A percentile compares a stretch with the other conserved stretches of the same genome.
phyloP scores from a whole-genome alignment of 2,888 invertebrate species.

The Callinectes sapidus region DNA sequence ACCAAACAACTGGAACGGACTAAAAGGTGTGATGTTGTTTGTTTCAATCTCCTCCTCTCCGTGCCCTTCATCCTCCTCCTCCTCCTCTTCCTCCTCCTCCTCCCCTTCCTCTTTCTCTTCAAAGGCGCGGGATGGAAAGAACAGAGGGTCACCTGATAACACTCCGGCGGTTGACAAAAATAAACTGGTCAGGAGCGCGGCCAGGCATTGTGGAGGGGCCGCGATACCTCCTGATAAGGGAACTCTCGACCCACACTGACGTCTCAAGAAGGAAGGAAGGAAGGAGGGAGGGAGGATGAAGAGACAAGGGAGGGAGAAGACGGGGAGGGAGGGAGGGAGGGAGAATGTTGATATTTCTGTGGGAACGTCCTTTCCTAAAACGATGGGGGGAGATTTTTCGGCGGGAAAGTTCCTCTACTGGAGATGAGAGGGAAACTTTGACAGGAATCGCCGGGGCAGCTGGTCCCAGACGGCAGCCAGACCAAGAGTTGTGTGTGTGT shows the following conservation, averaged over 20 bases:
- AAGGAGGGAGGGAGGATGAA: neutral
- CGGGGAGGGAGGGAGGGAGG: neutral
- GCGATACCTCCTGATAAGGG: neutral
- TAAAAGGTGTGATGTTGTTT: too few relatives aligned
- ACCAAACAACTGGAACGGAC: neutral
- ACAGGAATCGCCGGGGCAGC: neutral
- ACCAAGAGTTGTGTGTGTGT: neutral
- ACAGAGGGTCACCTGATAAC: conserved; percentile 8
- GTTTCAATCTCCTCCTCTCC: neutral
- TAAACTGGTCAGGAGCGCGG: neutral
- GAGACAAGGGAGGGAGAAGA: neutral
- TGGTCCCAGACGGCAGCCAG: neutral
- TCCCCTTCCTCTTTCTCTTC: neutral
- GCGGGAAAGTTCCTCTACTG: neutral
- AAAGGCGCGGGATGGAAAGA: neutral
- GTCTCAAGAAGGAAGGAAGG: neutral
- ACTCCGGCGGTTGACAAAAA: neutral
- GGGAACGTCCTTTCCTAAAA: conserved; percentile 1
- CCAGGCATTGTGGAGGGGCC: neutral
- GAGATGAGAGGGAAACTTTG: conserved; percentile 7
- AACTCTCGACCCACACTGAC: neutral
- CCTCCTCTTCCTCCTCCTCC: neutral
- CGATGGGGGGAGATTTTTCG: conserved; percentile 4
- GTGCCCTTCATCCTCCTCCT: neutral
- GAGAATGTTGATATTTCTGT: neutral